Percentiles rank a stretch among this genome's conserved stretches.
Conservation (phyloP, 2,113 vertebrate species). For the Promerops cafer region DNA sequence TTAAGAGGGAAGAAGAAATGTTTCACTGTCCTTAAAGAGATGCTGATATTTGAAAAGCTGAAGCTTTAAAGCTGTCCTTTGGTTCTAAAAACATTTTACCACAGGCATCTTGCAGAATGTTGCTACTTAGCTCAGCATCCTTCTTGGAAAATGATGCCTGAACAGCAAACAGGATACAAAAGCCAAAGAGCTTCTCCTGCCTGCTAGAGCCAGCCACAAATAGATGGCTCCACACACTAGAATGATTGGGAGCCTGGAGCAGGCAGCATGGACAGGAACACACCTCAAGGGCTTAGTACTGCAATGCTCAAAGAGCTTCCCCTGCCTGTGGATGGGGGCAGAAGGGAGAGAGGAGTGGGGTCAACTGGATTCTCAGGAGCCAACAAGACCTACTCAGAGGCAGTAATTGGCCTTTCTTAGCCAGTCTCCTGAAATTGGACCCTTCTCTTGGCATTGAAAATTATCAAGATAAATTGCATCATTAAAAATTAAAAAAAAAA, state of each 20-base stretch:
- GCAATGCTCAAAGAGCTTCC: background rate
- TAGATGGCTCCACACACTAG: background rate
- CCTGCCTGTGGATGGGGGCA: background rate
- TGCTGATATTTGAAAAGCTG: background rate
- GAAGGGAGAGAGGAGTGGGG: background rate
- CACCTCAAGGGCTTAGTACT: background rate
- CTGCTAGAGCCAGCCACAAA: background rate
- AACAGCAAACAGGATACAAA: background rate
- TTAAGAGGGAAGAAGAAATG: background rate
- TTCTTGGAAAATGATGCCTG: background rate
- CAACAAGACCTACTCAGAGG: no score
- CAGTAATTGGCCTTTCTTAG: background rate
- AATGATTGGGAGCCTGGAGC: background rate
- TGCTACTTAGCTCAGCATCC: background rate
- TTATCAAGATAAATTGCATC: background rate
- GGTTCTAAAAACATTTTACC: background rate
- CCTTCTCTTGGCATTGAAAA: background rate
- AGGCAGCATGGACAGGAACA: background rate
- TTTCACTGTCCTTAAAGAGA: background rate
- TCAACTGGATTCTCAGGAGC: background rate
- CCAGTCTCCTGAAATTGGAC: background rate
- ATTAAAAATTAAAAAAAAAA: background rate
- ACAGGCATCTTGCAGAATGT: background rate
- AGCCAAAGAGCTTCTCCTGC: background rate
- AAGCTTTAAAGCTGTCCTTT: background rate